Percentiles rank a stretch among this genome's conserved stretches.
Conservation (phyloP, 2,888 invertebrate genomes). For the Disparrhopalites patrizii region DNA sequence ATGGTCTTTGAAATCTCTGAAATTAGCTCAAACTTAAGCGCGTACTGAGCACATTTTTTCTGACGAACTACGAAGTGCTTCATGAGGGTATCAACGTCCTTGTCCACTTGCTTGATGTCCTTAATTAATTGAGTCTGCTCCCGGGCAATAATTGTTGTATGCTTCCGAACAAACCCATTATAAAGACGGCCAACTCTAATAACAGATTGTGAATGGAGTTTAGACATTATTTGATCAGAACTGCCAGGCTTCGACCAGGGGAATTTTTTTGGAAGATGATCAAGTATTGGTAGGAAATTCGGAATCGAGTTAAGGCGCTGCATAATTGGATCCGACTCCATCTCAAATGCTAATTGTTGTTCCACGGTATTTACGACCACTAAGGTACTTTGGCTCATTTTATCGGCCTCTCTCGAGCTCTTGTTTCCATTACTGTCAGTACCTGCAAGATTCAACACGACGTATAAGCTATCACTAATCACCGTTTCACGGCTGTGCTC, state of each 20-base stretch:
- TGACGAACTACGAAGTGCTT: slow-evolving; percentile 71
- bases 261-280: slow-evolving; percentile 30
- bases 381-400: slow-evolving; percentile 29
- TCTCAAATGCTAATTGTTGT: not conserved
- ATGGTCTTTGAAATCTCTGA: slow-evolving; percentile 76
- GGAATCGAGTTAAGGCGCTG: slow-evolving; percentile 37
- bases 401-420: not conserved
- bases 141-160: slow-evolving; percentile 26
- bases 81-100: slow-evolving; percentile 63
- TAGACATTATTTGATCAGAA: not conserved
- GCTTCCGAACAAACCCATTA: slow-evolving; percentile 30
- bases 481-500: no score
- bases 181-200: slow-evolving; percentile 35
- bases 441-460: no score
- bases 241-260: slow-evolving; percentile 23
- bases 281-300: slow-evolving; percentile 33
- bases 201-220: slow-evolving; percentile 30
- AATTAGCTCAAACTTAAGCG: slow-evolving; percentile 76
- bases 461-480: no score
- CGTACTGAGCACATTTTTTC: slow-evolving; percentile 75
- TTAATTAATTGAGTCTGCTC: slow-evolving; percentile 32
- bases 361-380: slow-evolving; percentile 32
- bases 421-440: slow-evolving; percentile 15
- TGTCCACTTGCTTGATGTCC: slow-evolving; percentile 11
- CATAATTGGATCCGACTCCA: slow-evolving; percentile 32